These are phyloP conservation scores for Mellivora capensis DNA, from an alignment of 2,113 vertebrate genomes.

Conservation along the genomic window DNA sequence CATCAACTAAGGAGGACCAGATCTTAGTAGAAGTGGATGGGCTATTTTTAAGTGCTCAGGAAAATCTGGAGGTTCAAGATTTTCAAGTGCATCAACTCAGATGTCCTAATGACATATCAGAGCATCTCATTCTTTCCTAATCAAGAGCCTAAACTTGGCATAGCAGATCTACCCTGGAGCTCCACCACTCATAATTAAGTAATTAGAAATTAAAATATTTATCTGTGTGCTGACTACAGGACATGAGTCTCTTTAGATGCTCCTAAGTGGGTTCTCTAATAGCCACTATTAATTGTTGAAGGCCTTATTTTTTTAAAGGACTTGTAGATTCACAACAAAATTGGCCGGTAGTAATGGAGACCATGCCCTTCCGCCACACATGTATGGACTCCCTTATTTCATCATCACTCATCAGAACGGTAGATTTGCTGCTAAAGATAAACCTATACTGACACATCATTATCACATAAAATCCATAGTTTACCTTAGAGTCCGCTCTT, in stretches of 20 bases:
- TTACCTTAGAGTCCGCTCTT: not conserved
- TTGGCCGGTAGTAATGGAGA: not conserved
- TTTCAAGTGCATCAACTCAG: not conserved
- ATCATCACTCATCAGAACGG: not conserved
- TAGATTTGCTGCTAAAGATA: not conserved
- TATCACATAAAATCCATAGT: not conserved
- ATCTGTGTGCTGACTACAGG: not conserved
- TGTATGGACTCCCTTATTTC: not conserved
- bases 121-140: not conserved
- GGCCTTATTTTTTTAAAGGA: not conserved
- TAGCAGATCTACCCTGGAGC: not conserved
- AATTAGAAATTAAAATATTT: not conserved
- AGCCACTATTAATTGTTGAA: not conserved
- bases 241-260: not conserved
- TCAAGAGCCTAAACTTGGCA: not conserved
- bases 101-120: not conserved
- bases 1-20: not conserved
- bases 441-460: not conserved
- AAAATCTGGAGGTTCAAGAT: not conserved
- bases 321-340: not conserved
- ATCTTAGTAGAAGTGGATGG: not conserved
- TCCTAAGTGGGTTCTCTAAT: not conserved
- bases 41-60: not conserved
- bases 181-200: not conserved
- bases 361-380: not conserved